Percentiles rank a stretch among this genome's conserved stretches.
Conservation (phyloP, 2,113 vertebrate genomes). For the Heterotis niloticus region DNA sequence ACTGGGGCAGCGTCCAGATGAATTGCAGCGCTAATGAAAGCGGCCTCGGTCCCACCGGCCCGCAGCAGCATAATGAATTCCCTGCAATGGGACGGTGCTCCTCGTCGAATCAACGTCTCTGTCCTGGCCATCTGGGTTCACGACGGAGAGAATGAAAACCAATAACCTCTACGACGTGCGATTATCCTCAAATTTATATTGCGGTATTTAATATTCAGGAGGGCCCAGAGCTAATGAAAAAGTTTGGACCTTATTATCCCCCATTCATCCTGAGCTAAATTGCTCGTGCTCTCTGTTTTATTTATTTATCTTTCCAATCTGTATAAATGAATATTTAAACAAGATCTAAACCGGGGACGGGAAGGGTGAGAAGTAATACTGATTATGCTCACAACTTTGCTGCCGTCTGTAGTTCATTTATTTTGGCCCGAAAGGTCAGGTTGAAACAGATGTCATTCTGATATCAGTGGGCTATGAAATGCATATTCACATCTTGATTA, state of each 20-base stretch:
- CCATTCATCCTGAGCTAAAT: slow-evolving; percentile 6
- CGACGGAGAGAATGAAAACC: slow-evolving; percentile 21
- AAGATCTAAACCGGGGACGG: not conserved
- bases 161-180: slow-evolving; percentile 24
- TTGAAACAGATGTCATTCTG: too few species aligned
- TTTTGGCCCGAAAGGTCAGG: not conserved
- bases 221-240: slow-evolving; percentile 28
- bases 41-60: not conserved
- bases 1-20: slow-evolving; percentile 28
- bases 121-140: not conserved
- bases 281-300: not conserved
- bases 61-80: slow-evolving; percentile 25
- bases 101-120: not conserved
- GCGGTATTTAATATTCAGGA: slow-evolving; percentile 30
- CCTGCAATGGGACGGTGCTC: slow-evolving; percentile 17
- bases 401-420: not conserved
- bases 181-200: slow-evolving; percentile 30
- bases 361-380: not conserved
- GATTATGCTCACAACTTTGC: not conserved
- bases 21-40: slow-evolving; percentile 32
- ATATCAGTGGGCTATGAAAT: too few species aligned
- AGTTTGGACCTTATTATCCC: slow-evolving; percentile 29
- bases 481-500: too few species aligned
- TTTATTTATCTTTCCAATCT: slow-evolving; percentile 17
- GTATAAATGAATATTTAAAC: slow-evolving; percentile 4